Base-by-base conservation (phyloP, 2,113 vertebrate species). In the Scartelaos histophorus region DNA sequence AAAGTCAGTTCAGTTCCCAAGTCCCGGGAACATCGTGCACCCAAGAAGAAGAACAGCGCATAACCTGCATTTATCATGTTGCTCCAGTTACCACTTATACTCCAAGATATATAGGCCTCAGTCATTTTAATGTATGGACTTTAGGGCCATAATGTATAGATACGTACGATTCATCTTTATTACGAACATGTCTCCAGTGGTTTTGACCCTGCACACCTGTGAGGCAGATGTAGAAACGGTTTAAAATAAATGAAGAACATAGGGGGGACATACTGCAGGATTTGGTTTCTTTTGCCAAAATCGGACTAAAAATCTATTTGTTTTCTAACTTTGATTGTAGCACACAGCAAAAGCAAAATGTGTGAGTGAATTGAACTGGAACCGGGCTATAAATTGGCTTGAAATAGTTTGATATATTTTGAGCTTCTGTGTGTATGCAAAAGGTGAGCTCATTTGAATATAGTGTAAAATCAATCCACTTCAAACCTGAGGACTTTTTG, bases 381-480 rank as follows among this genome's bases (percentile, higher is more conserved):
- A 71, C 71, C 61, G 66, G 21, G 47, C 65, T 69, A 47, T 67
- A 73, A 67, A 17, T 76, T 72, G 19, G 51, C 43, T 73, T 75
- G 17, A 58, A 46, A 61, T 13, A 16, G 46, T 77, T 38, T 25
- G 15, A 13, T 5, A 19, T 60, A 70, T 19, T 24, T 71, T 38
- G 60, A 19, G 65, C n/a, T 72, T 49, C 74, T 67, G 61, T 24
- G 49, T 67, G 56, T 70, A 54, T 75, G 1, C 1, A 61, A 60
- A 76, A 22, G 58, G 15, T 38, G 58, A 53, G 47, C 69, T 82
- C 68, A 21, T 64, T 64, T 64, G 61, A 64, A 64, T 64, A 64
- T 9, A 67, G 67, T 73, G 69, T 73, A 71, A 82, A 76, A 76
- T 81, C 78, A 66, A 24, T 61, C 43, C 70, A 13, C 45, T 60